Evolutionary conservation across 1,140 invertebrate species (phyloP).

Genomic region (Stegodyphus mimosarum): DNA sequence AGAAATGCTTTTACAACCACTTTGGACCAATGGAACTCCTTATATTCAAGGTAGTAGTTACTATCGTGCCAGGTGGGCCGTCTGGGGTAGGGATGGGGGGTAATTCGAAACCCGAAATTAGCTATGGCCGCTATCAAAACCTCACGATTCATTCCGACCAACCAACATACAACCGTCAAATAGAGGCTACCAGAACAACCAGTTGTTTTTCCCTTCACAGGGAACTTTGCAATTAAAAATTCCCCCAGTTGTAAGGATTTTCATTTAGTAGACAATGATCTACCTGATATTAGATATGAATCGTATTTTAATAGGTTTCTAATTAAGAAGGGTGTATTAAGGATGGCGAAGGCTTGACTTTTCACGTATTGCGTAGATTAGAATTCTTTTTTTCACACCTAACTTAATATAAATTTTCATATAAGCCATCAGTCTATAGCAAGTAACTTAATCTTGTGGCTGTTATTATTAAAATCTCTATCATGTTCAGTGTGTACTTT

Average conservation of each 20-base stretch:
- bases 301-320: too few species aligned
- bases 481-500: too few species aligned
- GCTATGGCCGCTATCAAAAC: constrained; percentile 27
- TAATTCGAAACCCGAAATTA: constrained; percentile 59
- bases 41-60: constrained; percentile 31
- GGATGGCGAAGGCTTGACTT: too few species aligned
- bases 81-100: background rate
- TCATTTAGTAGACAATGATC: background rate
- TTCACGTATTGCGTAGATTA: too few species aligned
- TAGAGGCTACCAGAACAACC: constrained; percentile 25
- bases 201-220: background rate
- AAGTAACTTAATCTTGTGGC: too few species aligned
- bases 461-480: too few species aligned
- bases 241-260: background rate
- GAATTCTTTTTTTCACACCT: too few species aligned
- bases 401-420: too few species aligned
- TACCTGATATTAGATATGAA: too few species aligned
- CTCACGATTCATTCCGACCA: constrained; percentile 26
- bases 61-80: constrained; percentile 52
- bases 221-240: background rate
- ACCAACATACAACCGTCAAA: constrained; percentile 16
- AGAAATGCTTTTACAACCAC: constrained; percentile 30
- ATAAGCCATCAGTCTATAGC: too few species aligned
- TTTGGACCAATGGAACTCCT: constrained; percentile 34
- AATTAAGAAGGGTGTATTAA: too few species aligned